Conservation (phyloP, 2,797 vertebrate species). For the Sphenodon punctatus region DNA sequence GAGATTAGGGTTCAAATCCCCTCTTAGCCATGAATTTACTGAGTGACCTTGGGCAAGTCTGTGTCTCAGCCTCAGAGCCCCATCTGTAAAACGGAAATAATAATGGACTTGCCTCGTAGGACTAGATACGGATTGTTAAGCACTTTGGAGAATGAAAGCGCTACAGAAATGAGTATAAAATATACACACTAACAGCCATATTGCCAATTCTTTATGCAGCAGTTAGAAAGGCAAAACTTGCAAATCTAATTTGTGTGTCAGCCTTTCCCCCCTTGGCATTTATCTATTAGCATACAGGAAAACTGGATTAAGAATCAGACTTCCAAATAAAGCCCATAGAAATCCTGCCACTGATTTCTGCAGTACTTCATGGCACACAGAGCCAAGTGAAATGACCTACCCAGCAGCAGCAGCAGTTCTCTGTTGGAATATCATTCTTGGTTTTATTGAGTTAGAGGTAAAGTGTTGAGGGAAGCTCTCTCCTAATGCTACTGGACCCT, state of each 20-base stretch:
- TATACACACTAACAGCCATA: not conserved
- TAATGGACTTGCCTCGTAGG: too few species aligned
- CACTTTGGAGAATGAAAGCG: too few species aligned
- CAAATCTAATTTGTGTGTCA: not conserved
- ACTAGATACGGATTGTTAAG: too few species aligned
- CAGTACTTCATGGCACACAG: not conserved
- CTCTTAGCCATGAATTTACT: too few species aligned
- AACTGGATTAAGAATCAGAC: not conserved
- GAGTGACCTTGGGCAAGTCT: too few species aligned
- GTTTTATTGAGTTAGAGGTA: not conserved
- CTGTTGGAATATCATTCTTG: not conserved
- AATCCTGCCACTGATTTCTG: not conserved
- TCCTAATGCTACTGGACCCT: not conserved
- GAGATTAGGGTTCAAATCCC: too few species aligned
- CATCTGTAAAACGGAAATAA: too few species aligned
- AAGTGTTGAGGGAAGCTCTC: not conserved
- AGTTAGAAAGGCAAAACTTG: not conserved
- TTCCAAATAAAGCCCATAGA: not conserved
- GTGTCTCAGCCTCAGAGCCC: too few species aligned
- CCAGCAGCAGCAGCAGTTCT: not conserved
- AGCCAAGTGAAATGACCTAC: not conserved
- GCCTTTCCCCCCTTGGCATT: not conserved
- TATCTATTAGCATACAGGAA: not conserved
- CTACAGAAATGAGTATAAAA: too few species aligned
- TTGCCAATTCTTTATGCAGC: not conserved